Conservation (phyloP, 2,797 vertebrate genomes). For the Geotrypetes seraphini region DNA sequence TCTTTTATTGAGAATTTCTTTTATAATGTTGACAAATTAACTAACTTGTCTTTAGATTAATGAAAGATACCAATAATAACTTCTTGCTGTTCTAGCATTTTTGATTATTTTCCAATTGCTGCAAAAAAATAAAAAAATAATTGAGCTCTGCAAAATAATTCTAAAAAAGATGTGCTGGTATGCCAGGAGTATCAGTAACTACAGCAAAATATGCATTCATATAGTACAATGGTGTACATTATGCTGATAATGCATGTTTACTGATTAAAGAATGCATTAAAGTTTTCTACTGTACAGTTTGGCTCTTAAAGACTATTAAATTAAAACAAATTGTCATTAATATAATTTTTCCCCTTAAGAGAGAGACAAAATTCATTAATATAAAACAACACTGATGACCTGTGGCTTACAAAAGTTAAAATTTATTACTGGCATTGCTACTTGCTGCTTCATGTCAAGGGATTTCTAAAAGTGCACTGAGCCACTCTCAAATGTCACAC, state of each 20-base stretch:
- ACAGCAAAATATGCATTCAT: too few relatives aligned
- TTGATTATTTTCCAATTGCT: neutral
- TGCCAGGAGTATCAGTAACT: too few relatives aligned
- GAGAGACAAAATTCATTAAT: conserved; percentile 12
- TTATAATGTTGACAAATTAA: neutral
- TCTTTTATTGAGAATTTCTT: conserved; percentile 3
- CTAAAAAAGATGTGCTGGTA: neutral
- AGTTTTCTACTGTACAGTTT: too few relatives aligned
- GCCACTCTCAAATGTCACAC: conserved; percentile 61
- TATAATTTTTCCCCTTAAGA: too few relatives aligned
- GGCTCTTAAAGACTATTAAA: too few relatives aligned
- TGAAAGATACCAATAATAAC: neutral
- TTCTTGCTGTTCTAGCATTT: neutral
- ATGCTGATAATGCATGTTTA: too few relatives aligned
- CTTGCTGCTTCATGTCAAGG: conserved; percentile 38
- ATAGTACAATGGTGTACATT: too few relatives aligned
- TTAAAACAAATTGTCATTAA: too few relatives aligned
- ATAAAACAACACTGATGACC: conserved; percentile 22
- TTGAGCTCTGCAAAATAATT: neutral
- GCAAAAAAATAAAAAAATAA: too few relatives aligned
- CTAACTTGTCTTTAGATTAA: too few relatives aligned
- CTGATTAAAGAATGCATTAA: too few relatives aligned
- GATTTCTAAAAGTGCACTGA: conserved; percentile 44
- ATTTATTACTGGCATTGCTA: conserved; percentile 32
- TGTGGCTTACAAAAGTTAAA: conserved; percentile 33